Base-by-base conservation (phyloP, 2,888 invertebrate species). In the Rambutsinella grinnellia region DNA sequence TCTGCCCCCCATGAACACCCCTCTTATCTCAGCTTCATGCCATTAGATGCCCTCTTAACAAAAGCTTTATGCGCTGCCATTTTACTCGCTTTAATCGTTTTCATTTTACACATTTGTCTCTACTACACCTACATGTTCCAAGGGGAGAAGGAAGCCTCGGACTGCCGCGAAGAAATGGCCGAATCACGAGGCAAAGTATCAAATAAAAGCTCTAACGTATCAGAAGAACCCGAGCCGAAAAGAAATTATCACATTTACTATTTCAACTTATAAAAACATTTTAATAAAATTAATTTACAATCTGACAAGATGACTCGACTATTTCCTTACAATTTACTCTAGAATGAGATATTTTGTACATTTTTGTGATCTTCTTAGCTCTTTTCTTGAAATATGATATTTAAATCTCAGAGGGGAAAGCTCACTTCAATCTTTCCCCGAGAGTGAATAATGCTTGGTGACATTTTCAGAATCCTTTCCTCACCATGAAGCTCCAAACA, bases 341-440 rank as follows among this genome's bases (percentile, higher is more conserved):
- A 13, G n/a, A n/a, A 10, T 44, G 44, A 44, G 44, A 13, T 46
- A 46, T 53, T 21, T 3, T 53, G 19, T 15, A 53, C 2, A 13
- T 3, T 17, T 21, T 3, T 53, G 17, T n/a, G 10, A 3, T 10
- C 21, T 17, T 17, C 21, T 17, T 13, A 2, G 53, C 21, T 21
- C 53, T 53, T 13, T 17, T 17, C 21, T 51, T 17, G 17, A 17
- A 61, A 24, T 15, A 13, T 47, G 47, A 23, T 47, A 46, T 19
- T 61, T 36, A 19, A 57, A 44, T 63, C 57, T 71, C 71, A 78
- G 15, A 79, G 74, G 23, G 76, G 72, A 61, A 79, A 81, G 51
- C 57, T 68, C 27, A 79, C 76, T 67, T 81, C 79, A 63, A 81
- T 78, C 19, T 74, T 81, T 49, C 74, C 80, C 53, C 76, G 70